phyloP scores from a whole-genome alignment of 2,113 vertebrate genomes.

The Chaenocephalus aceratus region DNA sequence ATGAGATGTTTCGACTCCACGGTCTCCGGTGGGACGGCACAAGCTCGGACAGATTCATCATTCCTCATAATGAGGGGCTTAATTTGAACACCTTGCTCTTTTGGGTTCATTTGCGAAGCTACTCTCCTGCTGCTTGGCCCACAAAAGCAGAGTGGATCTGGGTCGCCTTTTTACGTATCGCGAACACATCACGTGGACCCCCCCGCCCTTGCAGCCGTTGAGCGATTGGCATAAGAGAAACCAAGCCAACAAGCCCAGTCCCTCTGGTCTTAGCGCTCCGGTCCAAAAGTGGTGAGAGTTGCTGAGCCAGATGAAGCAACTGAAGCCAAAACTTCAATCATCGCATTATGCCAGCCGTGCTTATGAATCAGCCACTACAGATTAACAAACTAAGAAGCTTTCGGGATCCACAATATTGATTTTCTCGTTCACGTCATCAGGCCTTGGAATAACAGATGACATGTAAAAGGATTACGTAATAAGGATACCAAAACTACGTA shows the following conservation, averaged over 20 bases:
- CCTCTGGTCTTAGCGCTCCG: slow-evolving; percentile 23
- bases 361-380: slow-evolving; percentile 51
- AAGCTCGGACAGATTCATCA: slow-evolving; percentile 57
- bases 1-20: slow-evolving; percentile 18
- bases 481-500: no score
- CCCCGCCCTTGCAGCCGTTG: slow-evolving; percentile 35
- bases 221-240: slow-evolving; percentile 26
- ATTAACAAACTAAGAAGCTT: slow-evolving; percentile 64
- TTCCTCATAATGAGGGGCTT: slow-evolving; percentile 74
- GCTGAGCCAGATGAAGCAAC: slow-evolving; percentile 48
- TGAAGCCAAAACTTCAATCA: slow-evolving; percentile 63
- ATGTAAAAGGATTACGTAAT: no score
- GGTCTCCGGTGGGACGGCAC: slow-evolving; percentile 45
- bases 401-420: slow-evolving; percentile 36
- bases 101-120: slow-evolving; percentile 66
- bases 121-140: slow-evolving; percentile 78
- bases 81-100: slow-evolving; percentile 77
- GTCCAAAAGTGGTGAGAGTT: slow-evolving; percentile 39
- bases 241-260: slow-evolving; percentile 20
- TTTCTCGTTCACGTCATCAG: slow-evolving; percentile 32
- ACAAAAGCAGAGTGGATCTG: slow-evolving; percentile 72
- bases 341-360: slow-evolving; percentile 33
- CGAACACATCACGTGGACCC: slow-evolving; percentile 53
- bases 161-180: slow-evolving; percentile 63
- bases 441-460: no score